Base-by-base conservation (phyloP, 1,140 invertebrate genomes). In the Panulirus ornatus region DNA sequence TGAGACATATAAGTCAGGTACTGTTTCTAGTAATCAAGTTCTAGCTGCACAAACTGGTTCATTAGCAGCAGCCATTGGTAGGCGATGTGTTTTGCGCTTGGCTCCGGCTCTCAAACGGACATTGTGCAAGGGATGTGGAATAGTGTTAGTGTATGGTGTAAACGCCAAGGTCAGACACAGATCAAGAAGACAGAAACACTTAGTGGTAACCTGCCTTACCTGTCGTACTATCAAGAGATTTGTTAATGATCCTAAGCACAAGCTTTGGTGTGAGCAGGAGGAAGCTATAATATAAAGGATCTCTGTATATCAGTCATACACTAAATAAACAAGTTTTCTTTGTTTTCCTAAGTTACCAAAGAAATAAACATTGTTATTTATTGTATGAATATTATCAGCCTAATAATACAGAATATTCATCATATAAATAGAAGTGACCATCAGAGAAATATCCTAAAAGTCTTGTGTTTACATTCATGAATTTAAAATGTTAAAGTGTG, bases 161-260 rank as follows among this genome's bases (percentile, higher is more conserved):
- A 89, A 89, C 42, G 79, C 88, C n/a, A 83, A 36, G n/a, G 88
- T 89, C 8, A 47, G 88, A 34, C 88, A 84, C 70, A 19, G 36
- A 44, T 83, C 88, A 36, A 42, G 66, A 19, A 79, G 88, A 0
- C 88, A 89, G 51, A 89, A 89, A 51, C 88, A 89, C 63, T 30
- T 89, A 22, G 88, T 89, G 9, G 70, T 89, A 16, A 89, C 88
- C 9, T 89, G 88, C 58, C 88, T 89, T 30, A 73, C 79, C 0
- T 89, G 88, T 34, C 79, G 58, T 42, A 89, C 88, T 34, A 89
- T 89, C 14, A 89, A 89, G 36, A 63, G 88, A 51, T 89, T 89
- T 73, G 51, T 83, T 16, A 73, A 34, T 38, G 36, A 89, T 73
- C 79, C 88, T 2, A 76, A 84, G n/a, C 79, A 89, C 27, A 73